Conservation (phyloP, 2,888 invertebrate species). For the Vanessa cardui region DNA sequence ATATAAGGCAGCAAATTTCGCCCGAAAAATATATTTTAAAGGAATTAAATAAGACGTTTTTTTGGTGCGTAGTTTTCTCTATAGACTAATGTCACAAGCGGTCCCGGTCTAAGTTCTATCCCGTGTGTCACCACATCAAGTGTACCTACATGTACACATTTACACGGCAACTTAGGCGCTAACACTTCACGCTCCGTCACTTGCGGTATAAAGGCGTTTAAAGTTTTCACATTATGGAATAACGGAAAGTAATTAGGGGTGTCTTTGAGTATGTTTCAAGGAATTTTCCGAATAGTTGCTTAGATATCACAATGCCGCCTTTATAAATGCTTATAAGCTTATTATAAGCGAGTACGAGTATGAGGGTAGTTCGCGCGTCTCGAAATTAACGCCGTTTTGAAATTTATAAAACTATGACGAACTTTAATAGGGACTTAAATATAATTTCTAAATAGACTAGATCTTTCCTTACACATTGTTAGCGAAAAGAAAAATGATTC, state of each 20-base stretch:
- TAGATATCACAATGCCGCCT: not conserved
- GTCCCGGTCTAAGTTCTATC: not conserved
- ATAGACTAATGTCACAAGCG: not conserved
- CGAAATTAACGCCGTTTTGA: too few species aligned
- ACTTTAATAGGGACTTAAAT: too few species aligned
- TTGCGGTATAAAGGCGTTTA: conserved; percentile 55
- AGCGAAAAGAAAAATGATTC: too few species aligned
- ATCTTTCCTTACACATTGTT: too few species aligned
- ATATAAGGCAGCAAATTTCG: too few species aligned
- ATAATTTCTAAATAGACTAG: too few species aligned
- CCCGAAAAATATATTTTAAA: too few species aligned
- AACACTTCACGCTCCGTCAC: conserved; percentile 63
- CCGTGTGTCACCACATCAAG: conserved; percentile 56
- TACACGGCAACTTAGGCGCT: conserved; percentile 71
- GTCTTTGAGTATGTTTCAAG: conserved; percentile 30
- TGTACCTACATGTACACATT: conserved; percentile 60
- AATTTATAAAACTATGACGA: too few species aligned
- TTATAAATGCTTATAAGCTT: too few species aligned
- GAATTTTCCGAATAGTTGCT: conserved; percentile 25
- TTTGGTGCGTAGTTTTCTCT: not conserved
- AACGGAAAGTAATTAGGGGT: conserved; percentile 46
- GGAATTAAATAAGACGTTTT: too few species aligned
- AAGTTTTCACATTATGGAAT: conserved; percentile 72
- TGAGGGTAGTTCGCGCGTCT: too few species aligned
- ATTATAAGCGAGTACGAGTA: too few species aligned